phyloP scores from a whole-genome alignment of 2,797 vertebrate genomes.

The Pantherophis alleghaniensis region DNA sequence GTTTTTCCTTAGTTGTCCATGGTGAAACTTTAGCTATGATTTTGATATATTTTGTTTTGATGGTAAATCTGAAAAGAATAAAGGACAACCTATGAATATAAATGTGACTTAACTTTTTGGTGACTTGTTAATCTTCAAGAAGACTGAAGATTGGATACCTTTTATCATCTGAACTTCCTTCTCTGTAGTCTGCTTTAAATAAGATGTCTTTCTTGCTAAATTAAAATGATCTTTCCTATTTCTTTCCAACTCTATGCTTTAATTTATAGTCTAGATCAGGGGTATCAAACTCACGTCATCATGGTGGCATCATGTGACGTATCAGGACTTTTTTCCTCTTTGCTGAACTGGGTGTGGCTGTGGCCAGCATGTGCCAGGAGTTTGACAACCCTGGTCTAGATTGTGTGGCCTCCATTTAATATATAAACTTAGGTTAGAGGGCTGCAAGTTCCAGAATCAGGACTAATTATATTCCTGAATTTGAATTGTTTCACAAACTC shows the following conservation, averaged over 20 bases:
- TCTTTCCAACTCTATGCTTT: background rate
- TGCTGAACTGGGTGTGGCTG: no score
- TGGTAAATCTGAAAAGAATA: background rate
- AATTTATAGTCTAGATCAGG: accelerated
- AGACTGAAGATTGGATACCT: background rate
- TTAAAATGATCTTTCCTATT: background rate
- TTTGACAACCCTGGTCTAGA: no score
- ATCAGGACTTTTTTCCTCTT: no score
- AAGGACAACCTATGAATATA: background rate
- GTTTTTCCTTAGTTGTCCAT: background rate
- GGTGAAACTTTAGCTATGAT: background rate
- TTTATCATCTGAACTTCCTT: background rate
- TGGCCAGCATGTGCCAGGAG: no score
- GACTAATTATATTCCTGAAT: conserved; percentile 71
- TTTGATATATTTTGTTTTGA: background rate
- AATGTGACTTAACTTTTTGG: background rate
- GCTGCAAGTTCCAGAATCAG: conserved; percentile 57
- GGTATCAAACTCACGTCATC: no score
- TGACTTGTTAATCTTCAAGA: background rate
- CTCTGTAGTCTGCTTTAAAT: background rate
- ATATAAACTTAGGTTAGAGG: conserved; percentile 42
- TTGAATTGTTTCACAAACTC: conserved; percentile 66
- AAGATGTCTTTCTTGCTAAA: accelerated
- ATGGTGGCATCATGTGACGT: no score
- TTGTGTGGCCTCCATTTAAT: background rate